A percentile compares a stretch with the other conserved stretches of the same genome.
phyloP scores from a whole-genome alignment of 2,113 vertebrate genomes.

The Loxodonta africana region DNA sequence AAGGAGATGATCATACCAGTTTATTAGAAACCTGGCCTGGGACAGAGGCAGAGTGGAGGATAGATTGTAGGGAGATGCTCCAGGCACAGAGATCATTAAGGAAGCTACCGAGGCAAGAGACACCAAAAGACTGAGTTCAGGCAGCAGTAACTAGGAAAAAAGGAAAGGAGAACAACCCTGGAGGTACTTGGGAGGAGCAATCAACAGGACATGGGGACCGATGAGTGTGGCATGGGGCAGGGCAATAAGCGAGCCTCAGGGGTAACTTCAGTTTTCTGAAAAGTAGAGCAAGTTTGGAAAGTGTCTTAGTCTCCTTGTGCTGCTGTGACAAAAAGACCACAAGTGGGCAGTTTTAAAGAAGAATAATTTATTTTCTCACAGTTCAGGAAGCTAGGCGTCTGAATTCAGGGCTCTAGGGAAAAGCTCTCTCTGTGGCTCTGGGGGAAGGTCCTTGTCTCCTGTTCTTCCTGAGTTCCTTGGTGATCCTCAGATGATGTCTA shows the following conservation, averaged over 20 bases:
- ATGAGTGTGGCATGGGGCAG: fast-evolving
- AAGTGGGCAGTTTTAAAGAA: neutral
- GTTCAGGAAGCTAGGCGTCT: neutral
- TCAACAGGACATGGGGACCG: neutral
- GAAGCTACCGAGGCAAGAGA: neutral
- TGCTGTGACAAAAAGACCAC: neutral
- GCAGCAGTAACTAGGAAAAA: neutral
- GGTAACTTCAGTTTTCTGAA: neutral
- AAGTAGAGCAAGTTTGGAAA: neutral
- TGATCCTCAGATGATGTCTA: neutral
- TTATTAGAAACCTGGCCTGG: neutral
- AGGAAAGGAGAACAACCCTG: neutral
- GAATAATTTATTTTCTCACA: neutral
- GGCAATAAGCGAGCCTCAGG: neutral
- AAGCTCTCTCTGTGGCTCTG: neutral
- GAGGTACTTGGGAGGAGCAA: neutral
- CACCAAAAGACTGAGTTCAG: neutral
- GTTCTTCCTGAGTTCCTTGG: neutral
- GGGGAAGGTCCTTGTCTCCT: neutral
- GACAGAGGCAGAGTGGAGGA: neutral
- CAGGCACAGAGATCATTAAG: neutral
- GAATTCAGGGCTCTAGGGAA: neutral
- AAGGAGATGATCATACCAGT: neutral
- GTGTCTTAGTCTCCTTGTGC: neutral
- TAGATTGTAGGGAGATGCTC: neutral